These are phyloP conservation scores for Numenius arquata DNA, from an alignment of 2,113 vertebrate genomes.

Conservation along the genomic window DNA sequence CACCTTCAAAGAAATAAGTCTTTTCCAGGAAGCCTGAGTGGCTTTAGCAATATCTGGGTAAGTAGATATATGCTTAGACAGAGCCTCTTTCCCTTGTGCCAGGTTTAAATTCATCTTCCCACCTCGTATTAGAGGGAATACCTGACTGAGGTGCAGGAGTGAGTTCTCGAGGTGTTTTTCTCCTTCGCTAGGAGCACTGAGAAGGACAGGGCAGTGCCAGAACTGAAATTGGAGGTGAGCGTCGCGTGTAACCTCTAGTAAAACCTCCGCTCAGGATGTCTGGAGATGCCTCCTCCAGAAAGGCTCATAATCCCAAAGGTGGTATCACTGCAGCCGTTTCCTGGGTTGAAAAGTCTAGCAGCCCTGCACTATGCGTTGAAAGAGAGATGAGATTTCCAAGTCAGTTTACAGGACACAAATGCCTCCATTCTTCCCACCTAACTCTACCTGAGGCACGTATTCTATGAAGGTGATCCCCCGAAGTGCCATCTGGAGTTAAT, in stretches of 20 bases:
- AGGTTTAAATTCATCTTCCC: not conserved
- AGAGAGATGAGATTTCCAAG: not conserved
- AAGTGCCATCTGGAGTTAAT: not conserved
- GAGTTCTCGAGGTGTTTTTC: not conserved
- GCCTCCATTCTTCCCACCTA: not conserved
- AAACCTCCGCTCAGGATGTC: not conserved
- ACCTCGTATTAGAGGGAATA: not conserved
- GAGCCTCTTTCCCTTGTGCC: not conserved
- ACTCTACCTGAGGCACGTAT: not conserved
- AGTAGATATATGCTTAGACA: not conserved
- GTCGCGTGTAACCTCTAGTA: not conserved
- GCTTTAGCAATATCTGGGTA: not conserved
- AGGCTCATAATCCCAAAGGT: not conserved
- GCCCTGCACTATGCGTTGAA: not conserved
- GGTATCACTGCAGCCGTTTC: not conserved
- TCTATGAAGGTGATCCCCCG: not conserved
- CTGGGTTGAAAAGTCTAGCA: not conserved
- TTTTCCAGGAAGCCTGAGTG: constrained; percentile 32
- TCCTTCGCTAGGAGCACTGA: not conserved
- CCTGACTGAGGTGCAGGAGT: not conserved
- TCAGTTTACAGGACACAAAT: not conserved
- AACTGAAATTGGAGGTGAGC: not conserved
- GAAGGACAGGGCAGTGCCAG: not conserved
- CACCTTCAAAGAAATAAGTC: constrained; percentile 45
- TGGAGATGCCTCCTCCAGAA: not conserved